phyloP scores from a whole-genome alignment of 1,140 invertebrate genomes.

The Arion vulgaris region DNA sequence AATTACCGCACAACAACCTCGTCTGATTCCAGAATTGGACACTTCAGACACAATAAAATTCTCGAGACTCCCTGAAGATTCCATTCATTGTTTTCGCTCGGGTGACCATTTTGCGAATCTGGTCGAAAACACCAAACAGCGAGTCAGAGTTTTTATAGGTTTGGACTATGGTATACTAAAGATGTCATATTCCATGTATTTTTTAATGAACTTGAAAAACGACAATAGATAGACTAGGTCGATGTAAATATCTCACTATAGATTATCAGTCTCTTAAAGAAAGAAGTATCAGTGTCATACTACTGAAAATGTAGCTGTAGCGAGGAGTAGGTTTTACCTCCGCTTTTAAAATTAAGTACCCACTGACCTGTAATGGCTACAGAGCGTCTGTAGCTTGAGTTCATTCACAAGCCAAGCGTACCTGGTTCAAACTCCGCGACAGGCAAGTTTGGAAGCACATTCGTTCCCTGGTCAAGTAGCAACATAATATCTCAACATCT shows the following conservation, averaged over 20 bases:
- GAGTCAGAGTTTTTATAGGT: background rate
- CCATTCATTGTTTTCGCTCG: conserved; percentile 36
- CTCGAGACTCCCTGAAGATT: conserved; percentile 33
- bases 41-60: conserved; percentile 38
- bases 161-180: background rate
- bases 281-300: too few relatives aligned
- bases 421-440: too few relatives aligned
- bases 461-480: too few relatives aligned
- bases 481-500: too few relatives aligned
- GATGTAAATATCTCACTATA: background rate
- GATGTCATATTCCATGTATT: too few relatives aligned
- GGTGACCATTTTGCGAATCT: conserved; percentile 20
- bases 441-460: too few relatives aligned
- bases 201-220: background rate
- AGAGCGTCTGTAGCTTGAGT: too few relatives aligned
- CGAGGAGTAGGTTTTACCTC: too few relatives aligned
- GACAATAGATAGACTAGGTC: background rate
- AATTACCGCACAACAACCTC: conserved; percentile 29
- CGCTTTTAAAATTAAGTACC: too few relatives aligned
- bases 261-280: background rate
- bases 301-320: too few relatives aligned
- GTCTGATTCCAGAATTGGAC: conserved; percentile 29
- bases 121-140: conserved; percentile 26
- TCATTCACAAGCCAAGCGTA: too few relatives aligned
- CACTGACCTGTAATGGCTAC: too few relatives aligned